Conservation (phyloP, 2,113 vertebrate species). For the Pollimyrus isidori region DNA sequence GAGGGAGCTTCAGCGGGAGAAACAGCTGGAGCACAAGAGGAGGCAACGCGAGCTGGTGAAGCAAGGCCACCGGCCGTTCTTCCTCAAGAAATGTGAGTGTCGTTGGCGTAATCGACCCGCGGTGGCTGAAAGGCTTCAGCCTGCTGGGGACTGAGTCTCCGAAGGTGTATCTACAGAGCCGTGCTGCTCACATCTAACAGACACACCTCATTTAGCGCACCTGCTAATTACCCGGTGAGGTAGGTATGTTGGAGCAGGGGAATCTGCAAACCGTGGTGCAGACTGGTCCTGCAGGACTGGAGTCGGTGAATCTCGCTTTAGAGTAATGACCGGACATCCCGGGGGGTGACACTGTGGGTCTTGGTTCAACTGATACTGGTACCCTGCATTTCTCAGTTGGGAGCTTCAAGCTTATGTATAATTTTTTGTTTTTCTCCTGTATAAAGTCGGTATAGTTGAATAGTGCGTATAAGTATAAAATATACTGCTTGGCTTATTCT, state of each 20-base stretch:
- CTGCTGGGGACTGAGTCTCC: not conserved
- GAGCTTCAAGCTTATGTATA: not conserved
- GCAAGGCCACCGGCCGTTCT: slow-evolving; percentile 77
- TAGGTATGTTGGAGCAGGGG: not conserved
- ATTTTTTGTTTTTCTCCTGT: not conserved
- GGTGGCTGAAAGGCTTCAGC: not conserved
- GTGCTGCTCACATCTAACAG: not conserved
- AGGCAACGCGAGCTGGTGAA: slow-evolving; percentile 68
- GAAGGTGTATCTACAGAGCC: not conserved
- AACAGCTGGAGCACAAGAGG: slow-evolving; percentile 61
- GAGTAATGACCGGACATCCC: not conserved
- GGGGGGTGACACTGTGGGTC: not conserved
- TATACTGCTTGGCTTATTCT: not conserved
- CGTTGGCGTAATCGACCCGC: too few species aligned
- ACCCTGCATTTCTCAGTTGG: not conserved
- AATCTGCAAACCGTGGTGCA: not conserved
- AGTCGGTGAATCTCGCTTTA: not conserved
- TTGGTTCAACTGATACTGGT: not conserved
- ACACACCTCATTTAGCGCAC: not conserved
- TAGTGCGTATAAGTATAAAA: not conserved
- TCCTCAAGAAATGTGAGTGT: slow-evolving; percentile 82
- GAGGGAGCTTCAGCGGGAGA: slow-evolving; percentile 61
- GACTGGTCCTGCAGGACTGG: not conserved
- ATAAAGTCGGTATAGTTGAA: not conserved
- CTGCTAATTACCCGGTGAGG: not conserved